These are phyloP conservation scores for Clarias pachynema DNA, from an alignment of 2,797 vertebrate genomes.

Conservation along the genomic window DNA sequence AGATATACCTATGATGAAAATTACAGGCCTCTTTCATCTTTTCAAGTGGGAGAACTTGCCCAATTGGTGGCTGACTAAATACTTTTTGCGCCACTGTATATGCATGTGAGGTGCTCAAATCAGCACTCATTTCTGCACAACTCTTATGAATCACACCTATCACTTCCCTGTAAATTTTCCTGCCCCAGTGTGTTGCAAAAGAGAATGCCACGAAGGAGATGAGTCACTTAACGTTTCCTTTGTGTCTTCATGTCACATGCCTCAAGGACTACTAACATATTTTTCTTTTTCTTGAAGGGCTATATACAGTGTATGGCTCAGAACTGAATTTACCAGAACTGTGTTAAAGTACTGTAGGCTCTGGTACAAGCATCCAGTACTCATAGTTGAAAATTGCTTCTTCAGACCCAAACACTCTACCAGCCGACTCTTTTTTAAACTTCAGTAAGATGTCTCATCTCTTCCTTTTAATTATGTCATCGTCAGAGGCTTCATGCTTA, in stretches of 20 bases:
- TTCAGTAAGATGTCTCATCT: not conserved
- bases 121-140: not conserved
- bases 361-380: not conserved
- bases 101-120: not conserved
- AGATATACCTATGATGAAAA: too few relatives aligned
- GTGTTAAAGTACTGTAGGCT: not conserved
- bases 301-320: not conserved
- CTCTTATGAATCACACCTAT: not conserved
- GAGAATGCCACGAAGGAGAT: not conserved
- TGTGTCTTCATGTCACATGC: conserved; percentile 39
- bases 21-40: too few relatives aligned
- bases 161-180: not conserved
- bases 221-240: conserved; percentile 15
- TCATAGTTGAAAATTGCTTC: not conserved
- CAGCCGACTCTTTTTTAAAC: not conserved
- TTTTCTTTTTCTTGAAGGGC: not conserved
- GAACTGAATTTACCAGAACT: not conserved
- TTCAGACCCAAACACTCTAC: not conserved
- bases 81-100: too few relatives aligned
- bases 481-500: not conserved
- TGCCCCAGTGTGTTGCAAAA: not conserved
- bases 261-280: conserved; percentile 8
- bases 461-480: not conserved
- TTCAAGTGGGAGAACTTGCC: too few relatives aligned
- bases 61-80: too few relatives aligned